Evolutionary conservation across 1,140 invertebrate genomes (phyloP).

Genomic region (Anoplolepis gracilipes): DNA sequence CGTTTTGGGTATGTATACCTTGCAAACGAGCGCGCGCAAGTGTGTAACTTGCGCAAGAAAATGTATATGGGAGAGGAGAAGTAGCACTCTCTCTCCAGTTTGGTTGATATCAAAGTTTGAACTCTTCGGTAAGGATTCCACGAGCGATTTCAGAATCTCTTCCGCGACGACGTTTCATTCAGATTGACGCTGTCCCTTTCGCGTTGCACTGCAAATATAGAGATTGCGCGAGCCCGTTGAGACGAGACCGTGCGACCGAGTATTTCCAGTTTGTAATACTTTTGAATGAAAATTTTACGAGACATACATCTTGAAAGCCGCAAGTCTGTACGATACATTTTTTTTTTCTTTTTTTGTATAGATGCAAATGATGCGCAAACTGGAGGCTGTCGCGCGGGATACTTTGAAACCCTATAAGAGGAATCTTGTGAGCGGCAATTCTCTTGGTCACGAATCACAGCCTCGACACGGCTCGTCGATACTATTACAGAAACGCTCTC

Average conservation of each 20-base stretch:
- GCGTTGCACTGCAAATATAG: neutral
- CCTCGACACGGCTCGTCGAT: conserved; percentile 66
- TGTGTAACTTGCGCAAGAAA: conserved; percentile 28
- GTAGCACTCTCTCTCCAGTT: conserved; percentile 8
- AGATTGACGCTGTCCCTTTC: neutral
- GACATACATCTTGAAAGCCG: neutral
- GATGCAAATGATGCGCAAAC: neutral
- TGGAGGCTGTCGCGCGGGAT: neutral
- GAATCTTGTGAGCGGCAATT: conserved; percentile 41
- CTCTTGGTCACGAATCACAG: conserved; percentile 43
- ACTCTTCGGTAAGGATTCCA: conserved; percentile 20
- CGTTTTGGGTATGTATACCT: conserved; percentile 6
- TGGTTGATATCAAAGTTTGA: conserved; percentile 53
- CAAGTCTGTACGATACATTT: neutral
- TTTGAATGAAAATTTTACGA: neutral
- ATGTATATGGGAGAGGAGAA: neutral
- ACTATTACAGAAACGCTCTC: conserved; percentile 65
- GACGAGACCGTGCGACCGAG: too few species aligned
- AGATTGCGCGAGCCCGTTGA: neutral
- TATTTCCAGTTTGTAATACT: neutral
- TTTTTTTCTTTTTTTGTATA: too few species aligned
- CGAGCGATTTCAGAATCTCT: conserved; percentile 1
- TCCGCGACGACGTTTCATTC: conserved; percentile 2
- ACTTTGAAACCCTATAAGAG: neutral
- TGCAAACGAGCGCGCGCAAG: neutral